A percentile compares a stretch with the other conserved stretches of the same genome.
phyloP scores from a whole-genome alignment of 2,113 vertebrate genomes.

The Himantopus leucocephalus region DNA sequence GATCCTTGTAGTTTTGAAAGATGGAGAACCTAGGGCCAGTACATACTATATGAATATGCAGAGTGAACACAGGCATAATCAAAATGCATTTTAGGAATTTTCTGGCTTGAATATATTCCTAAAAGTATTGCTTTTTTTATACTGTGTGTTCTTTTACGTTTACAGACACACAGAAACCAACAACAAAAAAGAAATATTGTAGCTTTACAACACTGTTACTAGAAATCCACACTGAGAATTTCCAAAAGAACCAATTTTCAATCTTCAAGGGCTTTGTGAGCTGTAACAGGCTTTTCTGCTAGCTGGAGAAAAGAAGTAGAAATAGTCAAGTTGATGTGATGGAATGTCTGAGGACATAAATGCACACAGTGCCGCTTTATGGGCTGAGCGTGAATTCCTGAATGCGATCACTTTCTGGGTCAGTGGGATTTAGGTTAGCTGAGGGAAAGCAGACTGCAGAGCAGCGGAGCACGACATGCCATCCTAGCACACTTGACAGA shows the following conservation, averaged over 20 bases:
- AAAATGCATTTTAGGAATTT: not conserved
- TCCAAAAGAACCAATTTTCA: not conserved
- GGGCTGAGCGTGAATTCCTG: not conserved
- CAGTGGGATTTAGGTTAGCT: not conserved
- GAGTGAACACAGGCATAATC: not conserved
- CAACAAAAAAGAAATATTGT: not conserved
- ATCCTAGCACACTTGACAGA: not conserved
- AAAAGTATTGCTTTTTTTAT: not conserved
- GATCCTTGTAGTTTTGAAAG: not conserved
- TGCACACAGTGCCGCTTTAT: not conserved
- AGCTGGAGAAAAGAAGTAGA: not conserved
- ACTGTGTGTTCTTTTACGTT: not conserved
- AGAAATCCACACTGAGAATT: not conserved
- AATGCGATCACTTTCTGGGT: not conserved
- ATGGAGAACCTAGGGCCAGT: not conserved
- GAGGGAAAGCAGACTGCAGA: not conserved
- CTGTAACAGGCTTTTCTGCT: not conserved
- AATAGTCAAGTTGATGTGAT: not conserved
- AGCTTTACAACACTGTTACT: not conserved
- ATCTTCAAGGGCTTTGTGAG: not conserved
- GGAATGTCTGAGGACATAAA: not conserved
- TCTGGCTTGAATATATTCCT: not conserved
- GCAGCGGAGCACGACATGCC: not conserved
- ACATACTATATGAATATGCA: not conserved
- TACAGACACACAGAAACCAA: not conserved